Evolutionary conservation across 2,888 invertebrate genomes (phyloP).

Genomic region (Drosophila emarginata): DNA sequence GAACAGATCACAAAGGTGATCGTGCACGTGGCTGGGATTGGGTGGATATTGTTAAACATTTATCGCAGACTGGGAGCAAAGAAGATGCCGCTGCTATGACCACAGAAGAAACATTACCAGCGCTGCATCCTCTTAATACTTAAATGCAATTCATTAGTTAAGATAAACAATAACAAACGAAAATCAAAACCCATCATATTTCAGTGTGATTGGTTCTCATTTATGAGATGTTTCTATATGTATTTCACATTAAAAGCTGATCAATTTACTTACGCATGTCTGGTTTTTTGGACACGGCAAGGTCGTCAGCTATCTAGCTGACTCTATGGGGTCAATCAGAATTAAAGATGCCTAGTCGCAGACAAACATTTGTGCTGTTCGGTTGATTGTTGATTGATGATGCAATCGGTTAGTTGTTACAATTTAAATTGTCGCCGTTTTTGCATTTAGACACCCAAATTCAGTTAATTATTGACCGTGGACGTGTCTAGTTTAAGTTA

Average conservation of each 20-base stretch:
- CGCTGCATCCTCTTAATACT: slow-evolving; percentile 70
- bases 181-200: slow-evolving; percentile 35
- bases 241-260: slow-evolving; percentile 26
- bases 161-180: background rate
- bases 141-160: slow-evolving; percentile 38
- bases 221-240: slow-evolving; percentile 1
- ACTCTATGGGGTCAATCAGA: slow-evolving; percentile 33
- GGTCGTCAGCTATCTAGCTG: slow-evolving; percentile 38
- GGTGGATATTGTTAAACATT: slow-evolving; percentile 97
- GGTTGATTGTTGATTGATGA: slow-evolving; percentile 28
- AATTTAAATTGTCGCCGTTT: slow-evolving; percentile 31
- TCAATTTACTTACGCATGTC: slow-evolving; percentile 45
- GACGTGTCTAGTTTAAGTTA: slow-evolving; percentile 20
- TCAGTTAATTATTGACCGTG: slow-evolving; percentile 25
- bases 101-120: slow-evolving; percentile 27
- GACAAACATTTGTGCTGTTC: slow-evolving; percentile 27
- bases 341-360: slow-evolving; percentile 28
- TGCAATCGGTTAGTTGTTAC: slow-evolving; percentile 38
- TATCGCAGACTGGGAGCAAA: slow-evolving; percentile 88
- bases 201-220: slow-evolving; percentile 19
- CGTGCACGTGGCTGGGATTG: slow-evolving; percentile 95
- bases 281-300: slow-evolving; percentile 45
- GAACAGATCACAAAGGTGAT: slow-evolving; percentile 92
- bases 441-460: slow-evolving; percentile 29
- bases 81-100: slow-evolving; percentile 61